A percentile compares a stretch with the other conserved stretches of the same genome.
Conservation (phyloP, 2,888 invertebrate species). For the Lycophotia porphyrea region DNA sequence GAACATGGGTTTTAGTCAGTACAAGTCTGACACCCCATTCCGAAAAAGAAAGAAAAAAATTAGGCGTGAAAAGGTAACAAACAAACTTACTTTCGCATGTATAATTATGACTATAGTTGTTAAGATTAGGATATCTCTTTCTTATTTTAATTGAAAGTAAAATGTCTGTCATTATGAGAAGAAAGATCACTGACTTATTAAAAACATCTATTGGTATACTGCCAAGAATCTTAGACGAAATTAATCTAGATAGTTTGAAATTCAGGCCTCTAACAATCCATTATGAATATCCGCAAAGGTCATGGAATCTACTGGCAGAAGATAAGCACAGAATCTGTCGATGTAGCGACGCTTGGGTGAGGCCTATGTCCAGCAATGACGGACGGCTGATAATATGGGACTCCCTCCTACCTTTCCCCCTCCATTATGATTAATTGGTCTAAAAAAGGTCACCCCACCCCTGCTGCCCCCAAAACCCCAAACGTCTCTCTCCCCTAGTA, state of each 20-base stretch:
- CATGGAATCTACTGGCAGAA: not conserved
- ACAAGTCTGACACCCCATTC: no score
- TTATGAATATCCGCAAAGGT: not conserved
- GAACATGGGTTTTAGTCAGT: no score
- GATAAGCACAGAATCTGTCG: not conserved
- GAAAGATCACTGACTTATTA: not conserved
- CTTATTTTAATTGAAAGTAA: not conserved
- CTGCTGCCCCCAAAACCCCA: not conserved
- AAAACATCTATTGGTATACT: not conserved
- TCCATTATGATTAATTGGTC: not conserved
- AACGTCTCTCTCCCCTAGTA: not conserved
- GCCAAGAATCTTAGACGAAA: not conserved
- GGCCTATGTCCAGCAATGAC: not conserved
- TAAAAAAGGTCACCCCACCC: not conserved
- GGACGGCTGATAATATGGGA: not conserved
- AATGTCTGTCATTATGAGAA: not conserved
- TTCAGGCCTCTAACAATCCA: not conserved
- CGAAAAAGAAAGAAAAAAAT: no score
- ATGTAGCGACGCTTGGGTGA: not conserved
- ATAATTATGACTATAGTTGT: no score
- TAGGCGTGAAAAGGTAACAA: no score
- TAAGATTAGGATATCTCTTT: no score
- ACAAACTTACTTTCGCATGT: no score
- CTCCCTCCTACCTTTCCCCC: no score
- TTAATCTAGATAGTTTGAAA: not conserved